These are phyloP conservation scores for Heterocephalus glaber DNA, from an alignment of 2,113 vertebrate species.

Conservation along the genomic window DNA sequence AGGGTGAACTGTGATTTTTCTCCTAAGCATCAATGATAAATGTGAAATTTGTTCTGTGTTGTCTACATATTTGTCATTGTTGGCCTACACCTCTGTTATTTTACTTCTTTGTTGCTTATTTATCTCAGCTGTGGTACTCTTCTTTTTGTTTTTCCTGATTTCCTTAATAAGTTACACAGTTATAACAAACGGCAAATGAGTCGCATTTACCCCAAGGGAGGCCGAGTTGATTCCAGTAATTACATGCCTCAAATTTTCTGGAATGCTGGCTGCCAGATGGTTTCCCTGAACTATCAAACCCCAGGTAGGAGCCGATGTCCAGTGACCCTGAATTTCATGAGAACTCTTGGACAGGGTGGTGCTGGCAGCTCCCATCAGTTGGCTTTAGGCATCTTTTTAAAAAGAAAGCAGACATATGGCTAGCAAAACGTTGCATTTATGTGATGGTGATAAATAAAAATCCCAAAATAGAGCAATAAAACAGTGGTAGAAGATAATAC, in stretches of 20 bases:
- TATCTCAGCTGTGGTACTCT: background rate
- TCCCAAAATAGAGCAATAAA: constrained; percentile 49
- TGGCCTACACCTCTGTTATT: background rate
- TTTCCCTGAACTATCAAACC: constrained; percentile 99
- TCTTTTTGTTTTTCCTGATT: constrained; percentile 70
- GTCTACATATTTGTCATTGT: background rate
- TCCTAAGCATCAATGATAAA: background rate
- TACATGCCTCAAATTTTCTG: constrained; percentile 99
- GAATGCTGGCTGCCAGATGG: constrained; percentile 99
- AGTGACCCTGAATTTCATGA: constrained; percentile 80
- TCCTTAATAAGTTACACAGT: constrained; percentile 92
- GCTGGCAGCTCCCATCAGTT: constrained; percentile 79
- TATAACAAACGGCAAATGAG: constrained; percentile 99
- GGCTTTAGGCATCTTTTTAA: constrained; percentile 81
- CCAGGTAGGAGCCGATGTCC: constrained; percentile 91
- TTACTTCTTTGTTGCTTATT: background rate
- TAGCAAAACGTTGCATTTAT: constrained; percentile 68
- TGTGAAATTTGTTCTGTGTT: background rate
- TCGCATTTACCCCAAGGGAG: constrained; percentile 99
- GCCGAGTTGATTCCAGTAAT: constrained; percentile 99
- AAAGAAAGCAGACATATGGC: constrained; percentile 82
- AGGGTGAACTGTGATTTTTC: background rate
- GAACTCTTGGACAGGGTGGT: constrained; percentile 68
- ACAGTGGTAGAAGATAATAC: constrained; percentile 30
- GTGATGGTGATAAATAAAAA: constrained; percentile 75